Evolutionary conservation across 2,888 invertebrate species (phyloP).

Genomic region (Cepaea hortensis): DNA sequence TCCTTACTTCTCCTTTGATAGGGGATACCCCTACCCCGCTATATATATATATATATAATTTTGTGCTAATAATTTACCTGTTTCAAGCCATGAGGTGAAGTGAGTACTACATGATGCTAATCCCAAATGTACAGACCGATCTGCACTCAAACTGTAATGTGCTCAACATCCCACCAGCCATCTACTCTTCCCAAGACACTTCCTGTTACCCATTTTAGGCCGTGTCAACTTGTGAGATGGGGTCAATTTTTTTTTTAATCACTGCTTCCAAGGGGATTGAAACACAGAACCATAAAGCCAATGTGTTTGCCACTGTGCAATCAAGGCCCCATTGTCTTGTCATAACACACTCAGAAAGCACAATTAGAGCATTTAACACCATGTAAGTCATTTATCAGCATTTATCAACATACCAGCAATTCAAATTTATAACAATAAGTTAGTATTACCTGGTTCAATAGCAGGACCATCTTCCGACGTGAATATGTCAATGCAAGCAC

Average conservation of each 20-base stretch:
- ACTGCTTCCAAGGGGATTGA: no score
- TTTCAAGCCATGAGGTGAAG: background rate
- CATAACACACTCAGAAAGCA: background rate
- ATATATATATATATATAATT: no score
- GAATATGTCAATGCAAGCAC: constrained; percentile 48
- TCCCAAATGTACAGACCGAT: background rate
- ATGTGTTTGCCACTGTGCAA: background rate
- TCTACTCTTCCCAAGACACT: background rate
- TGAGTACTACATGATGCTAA: background rate
- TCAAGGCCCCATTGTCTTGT: background rate
- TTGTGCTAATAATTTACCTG: no score
- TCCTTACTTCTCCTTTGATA: no score
- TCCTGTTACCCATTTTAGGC: background rate
- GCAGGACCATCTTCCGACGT: constrained; percentile 53
- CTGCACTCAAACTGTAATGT: background rate
- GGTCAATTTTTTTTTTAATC: no score
- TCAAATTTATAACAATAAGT: no score
- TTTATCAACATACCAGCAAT: no score
- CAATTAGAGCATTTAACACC: background rate
- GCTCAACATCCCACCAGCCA: background rate
- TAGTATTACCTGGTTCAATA: constrained; percentile 50
- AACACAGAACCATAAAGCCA: background rate
- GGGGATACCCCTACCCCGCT: no score
- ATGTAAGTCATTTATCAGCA: no score
- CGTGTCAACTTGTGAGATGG: background rate